A percentile compares a stretch with the other conserved stretches of the same genome.
Evolutionary conservation across 2,888 invertebrate genomes (phyloP).

Genomic region (Fissipunctia ypsillon): DNA sequence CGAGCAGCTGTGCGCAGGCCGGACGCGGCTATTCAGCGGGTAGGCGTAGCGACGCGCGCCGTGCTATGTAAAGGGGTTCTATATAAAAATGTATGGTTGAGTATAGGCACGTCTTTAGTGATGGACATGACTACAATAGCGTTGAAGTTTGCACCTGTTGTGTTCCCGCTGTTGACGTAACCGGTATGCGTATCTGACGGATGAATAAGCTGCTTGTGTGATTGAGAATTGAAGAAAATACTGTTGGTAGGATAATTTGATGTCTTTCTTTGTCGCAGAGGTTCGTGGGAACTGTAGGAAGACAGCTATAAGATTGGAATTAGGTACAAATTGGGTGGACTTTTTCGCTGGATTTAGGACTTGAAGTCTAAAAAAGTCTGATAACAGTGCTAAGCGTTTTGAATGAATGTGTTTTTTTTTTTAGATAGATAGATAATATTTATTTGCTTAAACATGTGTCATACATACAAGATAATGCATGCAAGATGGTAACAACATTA

Average conservation of each 20-base stretch:
- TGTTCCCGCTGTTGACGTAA: conserved; percentile 28
- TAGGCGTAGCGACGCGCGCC: conserved; percentile 21
- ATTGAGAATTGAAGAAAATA: conserved; percentile 6
- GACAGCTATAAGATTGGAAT: neutral
- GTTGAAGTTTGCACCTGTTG: conserved; percentile 54
- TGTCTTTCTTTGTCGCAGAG: neutral
- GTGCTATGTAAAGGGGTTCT: conserved; percentile 50
- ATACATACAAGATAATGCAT: too few species aligned
- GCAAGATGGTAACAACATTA: too few species aligned
- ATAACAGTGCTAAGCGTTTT: neutral
- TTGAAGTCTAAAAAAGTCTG: neutral
- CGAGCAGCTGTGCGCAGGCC: conserved; percentile 51
- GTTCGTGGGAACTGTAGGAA: neutral
- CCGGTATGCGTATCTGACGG: conserved; percentile 14
- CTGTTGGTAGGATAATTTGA: neutral
- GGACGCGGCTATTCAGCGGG: conserved; percentile 57
- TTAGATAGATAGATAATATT: too few species aligned
- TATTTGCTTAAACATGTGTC: too few species aligned
- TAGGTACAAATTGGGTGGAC: too few species aligned
- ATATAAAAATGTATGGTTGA: conserved; percentile 37
- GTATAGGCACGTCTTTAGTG: conserved; percentile 35
- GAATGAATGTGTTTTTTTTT: neutral
- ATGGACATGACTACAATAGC: conserved; percentile 46
- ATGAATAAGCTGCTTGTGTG: conserved; percentile 23
- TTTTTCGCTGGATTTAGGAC: neutral